Percentiles rank a stretch among this genome's conserved stretches.
Conservation (phyloP, 2,888 invertebrate species). For the Phorcus lineatus region DNA sequence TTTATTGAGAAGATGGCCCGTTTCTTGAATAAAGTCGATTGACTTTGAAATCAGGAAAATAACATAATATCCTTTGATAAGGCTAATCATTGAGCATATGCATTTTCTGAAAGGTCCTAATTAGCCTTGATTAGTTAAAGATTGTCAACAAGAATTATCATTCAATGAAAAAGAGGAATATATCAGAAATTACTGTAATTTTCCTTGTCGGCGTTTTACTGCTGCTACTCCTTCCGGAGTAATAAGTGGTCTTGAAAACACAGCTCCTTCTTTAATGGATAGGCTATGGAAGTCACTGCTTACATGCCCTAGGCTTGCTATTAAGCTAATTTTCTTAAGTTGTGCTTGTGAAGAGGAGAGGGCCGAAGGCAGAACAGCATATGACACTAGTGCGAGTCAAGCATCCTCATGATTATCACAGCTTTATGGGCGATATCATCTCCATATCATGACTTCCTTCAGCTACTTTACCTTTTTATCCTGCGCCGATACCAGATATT, state of each 20-base stretch:
- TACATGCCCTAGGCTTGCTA: constrained; percentile 15
- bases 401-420: constrained; percentile 1
- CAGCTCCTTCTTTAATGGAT: no score
- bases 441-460: not conserved
- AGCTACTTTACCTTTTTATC: not conserved
- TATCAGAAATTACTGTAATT: not conserved
- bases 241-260: not conserved
- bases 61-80: not conserved
- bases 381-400: not conserved
- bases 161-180: not conserved
- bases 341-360: not conserved
- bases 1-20: no score
- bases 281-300: not conserved
- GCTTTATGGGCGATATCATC: constrained; percentile 1
- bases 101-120: not conserved
- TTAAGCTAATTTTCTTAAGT: constrained; percentile 30
- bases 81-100: not conserved
- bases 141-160: not conserved
- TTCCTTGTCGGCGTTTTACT: not conserved
- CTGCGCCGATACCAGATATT: not conserved
- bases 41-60: not conserved
- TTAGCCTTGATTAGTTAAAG: not conserved
- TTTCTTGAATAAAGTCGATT: no score
- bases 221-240: not conserved
- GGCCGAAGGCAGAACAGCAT: not conserved